Evolutionary conservation across 2,113 vertebrate species (phyloP), one percentile per base, ranked within the genome.

Genomic region (Nyctereutes procyonoides): DNA sequence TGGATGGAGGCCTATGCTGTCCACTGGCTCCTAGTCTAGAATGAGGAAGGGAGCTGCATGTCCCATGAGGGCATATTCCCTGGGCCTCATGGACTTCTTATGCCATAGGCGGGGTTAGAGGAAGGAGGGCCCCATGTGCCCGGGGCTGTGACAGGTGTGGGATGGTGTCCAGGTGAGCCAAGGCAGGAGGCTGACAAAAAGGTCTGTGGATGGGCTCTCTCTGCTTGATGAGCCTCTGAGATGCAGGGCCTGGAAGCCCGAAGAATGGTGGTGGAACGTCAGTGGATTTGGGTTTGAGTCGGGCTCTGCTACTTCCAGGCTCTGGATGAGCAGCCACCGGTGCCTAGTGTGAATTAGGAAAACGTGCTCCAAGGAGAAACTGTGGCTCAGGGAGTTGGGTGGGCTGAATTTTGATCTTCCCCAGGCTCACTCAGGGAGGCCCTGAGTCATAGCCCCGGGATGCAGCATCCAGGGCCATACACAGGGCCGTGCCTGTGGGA

Each of bases 261-360:
- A 55, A 79, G 62, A 14, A 32, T 0, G 6, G 35, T 9, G 1
- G 53, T 5, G 32, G 67, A 2, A 4, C 5, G 1, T 69, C 28
- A 5, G 12, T 15, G 5, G 28, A 28, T 56, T 14, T 30, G 4
- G 30, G 73, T 17, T 65, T 12, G 51, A 15, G 32, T 28, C 11
- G 15, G 74, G 20, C 10, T 35, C 17, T 11, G 24, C 13, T 38
- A 62, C 32, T 19, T 48, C 28, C 86, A 82, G 38, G 60, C 56
- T 43, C 28, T 48, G 65, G 63, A 12, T 58, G 55, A 51, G 53
- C 2, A 55, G 43, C 51, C 35, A 26, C 2, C 14, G 35, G 60
- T 14, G 58, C 38, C 32, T 35, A 35, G 30, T 74, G 11, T 43
- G 28, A 63, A 63, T 56, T 19, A 55, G 77, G 62, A 92, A 69